Evolutionary conservation across 2,888 invertebrate species (phyloP), one percentile per base, ranked within the genome.

Genomic region (Branchellion lobata): DNA sequence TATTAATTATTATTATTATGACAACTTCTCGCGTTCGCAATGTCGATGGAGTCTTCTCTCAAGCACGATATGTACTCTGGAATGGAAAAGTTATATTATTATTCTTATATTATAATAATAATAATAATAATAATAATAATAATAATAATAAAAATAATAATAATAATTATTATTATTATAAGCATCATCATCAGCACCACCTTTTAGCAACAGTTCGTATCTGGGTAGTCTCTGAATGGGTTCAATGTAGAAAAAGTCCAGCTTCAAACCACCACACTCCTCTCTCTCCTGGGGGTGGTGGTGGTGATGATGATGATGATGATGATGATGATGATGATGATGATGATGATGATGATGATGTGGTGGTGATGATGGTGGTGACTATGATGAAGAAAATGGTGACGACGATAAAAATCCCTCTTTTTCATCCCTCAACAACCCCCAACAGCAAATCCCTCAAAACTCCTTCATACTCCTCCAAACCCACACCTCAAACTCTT

Each of bases 241-340:
- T 65, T 77, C 77, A 33, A 77, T 77, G 77, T 65, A 77, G 61
- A 65, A 77, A 36, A 61, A 77, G n/a, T 31, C 18, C 5, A 77
- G 14, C 34, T 77, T 77, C 53, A 77, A 53, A n/a, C 77, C 77
- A 8, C 61, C 77, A 33, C 77, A 65, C 1, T 57, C 57, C 8
- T 31, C 65, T 21, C 18, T 29, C 27, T 21, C 65, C 77, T 77
- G 27, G 14, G 5, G 40, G 14, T 40, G 40, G 14, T 40, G 40
- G 14, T 40, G 14, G 14, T 40, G 40, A 40, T 40, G 21, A 33
- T 18, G 29, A 29, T 65, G 65, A 21, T 65, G 29, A 65, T 65
- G 65, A 65, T 65, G 65, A 65, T 65, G 40, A 40, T 40, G 14
- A 40, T 40, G n/a, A 65, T 65, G n/a, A 65, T 11, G 8, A 21